phyloP scores from a whole-genome alignment of 2,113 vertebrate species.

The Malurus cyaneus region DNA sequence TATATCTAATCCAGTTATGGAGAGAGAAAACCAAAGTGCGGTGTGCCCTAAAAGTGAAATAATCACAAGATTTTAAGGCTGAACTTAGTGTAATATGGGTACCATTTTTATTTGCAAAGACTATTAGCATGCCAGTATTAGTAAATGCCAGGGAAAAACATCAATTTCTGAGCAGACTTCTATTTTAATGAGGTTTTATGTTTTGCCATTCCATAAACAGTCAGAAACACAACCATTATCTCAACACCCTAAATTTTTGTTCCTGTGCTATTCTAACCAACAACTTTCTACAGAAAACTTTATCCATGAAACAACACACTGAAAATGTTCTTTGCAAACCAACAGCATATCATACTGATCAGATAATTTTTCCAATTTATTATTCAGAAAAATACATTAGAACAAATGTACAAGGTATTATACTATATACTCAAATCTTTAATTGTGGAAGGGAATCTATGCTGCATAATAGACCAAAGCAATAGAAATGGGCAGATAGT shows the following conservation, averaged over 20 bases:
- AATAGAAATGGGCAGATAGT: not conserved
- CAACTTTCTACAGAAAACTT: not conserved
- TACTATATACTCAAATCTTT: not conserved
- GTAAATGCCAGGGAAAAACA: not conserved
- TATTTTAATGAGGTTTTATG: not conserved
- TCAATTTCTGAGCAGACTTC: not conserved
- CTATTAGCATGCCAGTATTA: not conserved
- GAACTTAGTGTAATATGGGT: not conserved
- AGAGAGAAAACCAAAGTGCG: not conserved
- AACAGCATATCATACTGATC: not conserved
- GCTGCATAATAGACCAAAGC: not conserved
- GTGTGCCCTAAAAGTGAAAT: not conserved
- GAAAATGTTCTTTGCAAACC: not conserved
- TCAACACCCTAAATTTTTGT: not conserved
- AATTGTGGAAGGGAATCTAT: not conserved
- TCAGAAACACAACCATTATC: not conserved
- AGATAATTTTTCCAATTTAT: not conserved
- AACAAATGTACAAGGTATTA: not conserved
- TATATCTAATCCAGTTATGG: not conserved
- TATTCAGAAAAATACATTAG: not conserved
- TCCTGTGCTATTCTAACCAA: not conserved
- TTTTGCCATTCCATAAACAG: not conserved
- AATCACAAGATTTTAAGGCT: not conserved
- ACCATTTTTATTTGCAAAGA: not conserved
- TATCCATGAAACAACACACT: not conserved